Evolutionary conservation across 2,888 invertebrate genomes (phyloP).

Genomic region (Hirtodrosophila confusa): DNA sequence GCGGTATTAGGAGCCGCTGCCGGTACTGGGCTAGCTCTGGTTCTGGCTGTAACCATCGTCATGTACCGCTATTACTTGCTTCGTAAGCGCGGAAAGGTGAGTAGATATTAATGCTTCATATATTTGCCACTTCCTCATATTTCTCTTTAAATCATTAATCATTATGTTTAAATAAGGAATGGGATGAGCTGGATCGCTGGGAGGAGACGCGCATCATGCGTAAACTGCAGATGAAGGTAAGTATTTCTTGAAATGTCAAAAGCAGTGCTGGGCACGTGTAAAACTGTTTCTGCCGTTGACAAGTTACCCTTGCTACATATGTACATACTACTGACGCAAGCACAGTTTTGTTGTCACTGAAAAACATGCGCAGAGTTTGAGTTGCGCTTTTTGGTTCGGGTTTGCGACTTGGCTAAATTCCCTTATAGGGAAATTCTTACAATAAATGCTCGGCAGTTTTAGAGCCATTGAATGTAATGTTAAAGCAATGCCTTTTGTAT

Average conservation of each 20-base stretch:
- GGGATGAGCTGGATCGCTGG: constrained; percentile 87
- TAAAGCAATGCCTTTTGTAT: too few relatives aligned
- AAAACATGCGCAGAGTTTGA: neutral
- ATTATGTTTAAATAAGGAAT: constrained; percentile 81
- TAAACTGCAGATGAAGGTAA: constrained; percentile 83
- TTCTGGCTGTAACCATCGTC: constrained; percentile 88
- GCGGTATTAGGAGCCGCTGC: constrained; percentile 88
- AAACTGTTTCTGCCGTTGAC: constrained; percentile 9
- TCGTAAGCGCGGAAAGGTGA: constrained; percentile 85
- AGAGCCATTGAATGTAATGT: neutral
- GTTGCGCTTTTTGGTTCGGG: neutral
- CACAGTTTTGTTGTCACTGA: constrained; percentile 7
- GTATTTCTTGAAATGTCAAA: constrained; percentile 31
- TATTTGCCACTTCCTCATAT: too few relatives aligned
- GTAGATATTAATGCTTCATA: constrained; percentile 3
- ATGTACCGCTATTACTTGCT: constrained; percentile 88
- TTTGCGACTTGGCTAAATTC: constrained; percentile 22
- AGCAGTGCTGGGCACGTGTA: constrained; percentile 1
- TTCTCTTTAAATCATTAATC: too few relatives aligned
- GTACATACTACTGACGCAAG: neutral
- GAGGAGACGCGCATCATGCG: constrained; percentile 84
- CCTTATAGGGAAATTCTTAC: neutral
- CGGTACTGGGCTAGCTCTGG: constrained; percentile 87
- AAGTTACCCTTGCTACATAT: neutral
- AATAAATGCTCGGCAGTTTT: neutral